A percentile compares a stretch with the other conserved stretches of the same genome.
These are phyloP conservation scores for Eristalis intricaria DNA, from an alignment of 2,888 invertebrate species.

Conservation along the genomic window DNA sequence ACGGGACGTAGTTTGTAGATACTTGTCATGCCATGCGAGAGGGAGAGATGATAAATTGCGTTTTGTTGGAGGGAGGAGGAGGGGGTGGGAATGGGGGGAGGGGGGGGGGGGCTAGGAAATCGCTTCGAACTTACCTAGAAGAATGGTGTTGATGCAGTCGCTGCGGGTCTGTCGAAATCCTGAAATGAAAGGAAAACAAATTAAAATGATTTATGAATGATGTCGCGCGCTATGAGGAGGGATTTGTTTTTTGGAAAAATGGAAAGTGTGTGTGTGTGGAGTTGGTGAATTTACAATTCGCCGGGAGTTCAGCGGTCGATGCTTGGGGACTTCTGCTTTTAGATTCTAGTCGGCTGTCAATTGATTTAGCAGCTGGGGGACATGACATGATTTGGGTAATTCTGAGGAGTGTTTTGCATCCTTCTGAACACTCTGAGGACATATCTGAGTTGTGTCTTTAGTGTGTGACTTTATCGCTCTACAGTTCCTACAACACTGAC, in stretches of 20 bases:
- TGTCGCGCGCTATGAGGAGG: neutral
- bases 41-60: slow-evolving; percentile 7
- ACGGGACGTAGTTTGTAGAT: slow-evolving; percentile 18
- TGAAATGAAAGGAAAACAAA: slow-evolving; percentile 6
- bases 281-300: neutral
- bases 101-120: neutral
- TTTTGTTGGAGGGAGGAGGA: neutral
- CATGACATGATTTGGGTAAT: too few relatives aligned
- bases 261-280: neutral
- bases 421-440: too few relatives aligned
- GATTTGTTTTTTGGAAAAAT: neutral
- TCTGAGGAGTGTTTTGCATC: too few relatives aligned
- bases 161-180: slow-evolving; percentile 1
- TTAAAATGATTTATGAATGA: neutral
- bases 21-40: slow-evolving; percentile 1
- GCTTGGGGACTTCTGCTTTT: too few relatives aligned
- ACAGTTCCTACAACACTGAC: too few relatives aligned
- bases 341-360: too few relatives aligned
- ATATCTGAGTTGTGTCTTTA: too few relatives aligned
- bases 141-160: neutral
- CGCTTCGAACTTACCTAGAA: slow-evolving; percentile 13
- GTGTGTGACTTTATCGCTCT: too few relatives aligned
- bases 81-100: too few relatives aligned
- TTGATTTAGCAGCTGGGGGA: too few relatives aligned
- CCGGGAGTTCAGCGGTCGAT: too few relatives aligned